Conservation (phyloP, 2,888 invertebrate genomes). For the Dyspetes luteomarginatus region DNA sequence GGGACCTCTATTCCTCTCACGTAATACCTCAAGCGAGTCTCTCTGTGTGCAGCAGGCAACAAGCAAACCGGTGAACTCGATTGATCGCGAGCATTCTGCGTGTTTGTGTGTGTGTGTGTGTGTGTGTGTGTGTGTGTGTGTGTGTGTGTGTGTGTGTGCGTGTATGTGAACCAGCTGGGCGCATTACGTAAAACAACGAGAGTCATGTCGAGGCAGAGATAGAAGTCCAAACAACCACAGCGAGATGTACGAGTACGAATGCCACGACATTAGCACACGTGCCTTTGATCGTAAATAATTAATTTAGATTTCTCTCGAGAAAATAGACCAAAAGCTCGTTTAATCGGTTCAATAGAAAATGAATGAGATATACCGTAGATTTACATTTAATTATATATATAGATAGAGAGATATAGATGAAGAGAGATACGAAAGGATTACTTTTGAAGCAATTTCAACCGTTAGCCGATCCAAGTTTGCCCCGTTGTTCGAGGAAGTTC, state of each 20-base stretch:
- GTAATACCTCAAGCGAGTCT: conserved; percentile 55
- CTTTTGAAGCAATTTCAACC: conserved; percentile 44
- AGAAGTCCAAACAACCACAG: conserved; percentile 26
- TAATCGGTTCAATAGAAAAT: conserved; percentile 40
- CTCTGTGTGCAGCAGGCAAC: conserved; percentile 17
- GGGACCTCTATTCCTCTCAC: conserved; percentile 64
- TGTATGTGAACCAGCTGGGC: conserved; percentile 54
- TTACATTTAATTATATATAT: conserved; percentile 1
- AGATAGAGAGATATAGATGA: background rate
- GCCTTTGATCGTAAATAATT: conserved; percentile 47
- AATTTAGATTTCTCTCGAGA: conserved; percentile 36
- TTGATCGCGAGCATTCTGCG: conserved; percentile 6
- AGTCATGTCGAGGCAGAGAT: conserved; percentile 8
- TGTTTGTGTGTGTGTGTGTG: conserved; percentile 7
- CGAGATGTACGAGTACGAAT: conserved; percentile 27
- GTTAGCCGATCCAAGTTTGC: conserved; percentile 58
- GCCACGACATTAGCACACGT: conserved; percentile 42
- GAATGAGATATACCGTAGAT: background rate
- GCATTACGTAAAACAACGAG: conserved; percentile 57
- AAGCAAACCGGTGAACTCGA: conserved; percentile 32
- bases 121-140: conserved; percentile 26
- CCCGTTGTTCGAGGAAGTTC: conserved; percentile 62
- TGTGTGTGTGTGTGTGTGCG: too few species aligned
- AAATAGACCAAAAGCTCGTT: conserved; percentile 26
- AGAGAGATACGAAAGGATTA: conserved; percentile 17